Evolutionary conservation across 2,113 vertebrate species (phyloP).

Genomic region (Lepus europaeus): DNA sequence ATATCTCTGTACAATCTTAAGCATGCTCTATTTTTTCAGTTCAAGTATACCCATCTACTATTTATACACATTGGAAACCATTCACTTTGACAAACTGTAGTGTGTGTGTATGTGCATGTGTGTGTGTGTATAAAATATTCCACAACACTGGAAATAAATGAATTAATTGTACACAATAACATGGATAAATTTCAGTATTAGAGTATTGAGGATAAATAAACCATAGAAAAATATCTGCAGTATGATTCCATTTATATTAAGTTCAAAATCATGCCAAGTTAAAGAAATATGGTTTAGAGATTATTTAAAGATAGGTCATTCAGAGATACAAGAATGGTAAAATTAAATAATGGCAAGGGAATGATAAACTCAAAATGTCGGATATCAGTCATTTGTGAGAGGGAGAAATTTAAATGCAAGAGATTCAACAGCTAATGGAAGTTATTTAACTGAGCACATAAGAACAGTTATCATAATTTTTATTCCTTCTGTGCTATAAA

Average conservation of each 20-base stretch:
- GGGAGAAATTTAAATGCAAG: conserved; percentile 28
- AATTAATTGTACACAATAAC: conserved; percentile 33
- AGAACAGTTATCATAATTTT: conserved; percentile 47
- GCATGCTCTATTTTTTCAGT: conserved; percentile 40
- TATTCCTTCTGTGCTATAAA: conserved; percentile 47
- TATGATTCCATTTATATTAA: conserved; percentile 57
- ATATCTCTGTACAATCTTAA: conserved; percentile 32
- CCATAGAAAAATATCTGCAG: conserved; percentile 42
- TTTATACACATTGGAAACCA: conserved; percentile 39
- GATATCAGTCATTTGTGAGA: conserved; percentile 28
- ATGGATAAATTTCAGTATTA: conserved; percentile 45
- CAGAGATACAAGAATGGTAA: conserved; percentile 34
- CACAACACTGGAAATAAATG: conserved; percentile 46
- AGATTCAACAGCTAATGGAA: conserved; percentile 54
- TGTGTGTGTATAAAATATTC: conserved; percentile 21
- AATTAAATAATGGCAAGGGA: conserved; percentile 34
- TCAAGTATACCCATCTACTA: background rate
- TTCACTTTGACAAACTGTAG: conserved; percentile 37
- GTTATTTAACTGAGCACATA: conserved; percentile 61
- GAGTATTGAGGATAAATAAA: background rate
- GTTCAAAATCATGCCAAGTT: conserved; percentile 39
- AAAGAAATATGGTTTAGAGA: conserved; percentile 52
- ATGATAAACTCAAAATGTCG: conserved; percentile 50
- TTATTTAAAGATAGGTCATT: background rate
- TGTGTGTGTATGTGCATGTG: conserved; percentile 42